Conservation (phyloP, 2,888 invertebrate genomes). For the Exocentrus adspersus region DNA sequence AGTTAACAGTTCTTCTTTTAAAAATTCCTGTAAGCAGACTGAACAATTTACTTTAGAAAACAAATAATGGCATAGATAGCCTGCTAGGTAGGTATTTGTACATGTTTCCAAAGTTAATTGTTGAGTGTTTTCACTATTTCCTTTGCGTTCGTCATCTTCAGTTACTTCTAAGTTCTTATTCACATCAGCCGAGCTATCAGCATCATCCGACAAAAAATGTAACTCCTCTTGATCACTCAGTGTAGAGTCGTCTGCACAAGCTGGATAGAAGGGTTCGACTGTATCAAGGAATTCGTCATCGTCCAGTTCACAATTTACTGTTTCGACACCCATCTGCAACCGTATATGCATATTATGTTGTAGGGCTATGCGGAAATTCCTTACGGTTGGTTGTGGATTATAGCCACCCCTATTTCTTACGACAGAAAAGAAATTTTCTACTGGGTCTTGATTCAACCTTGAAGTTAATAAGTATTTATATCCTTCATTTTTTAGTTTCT, state of each 20-base stretch:
- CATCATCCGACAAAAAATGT: too few relatives aligned
- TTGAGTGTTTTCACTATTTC: too few relatives aligned
- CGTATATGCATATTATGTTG: neutral
- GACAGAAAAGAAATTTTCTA: too few relatives aligned
- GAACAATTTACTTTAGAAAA: neutral
- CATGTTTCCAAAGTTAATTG: neutral
- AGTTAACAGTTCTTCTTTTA: neutral
- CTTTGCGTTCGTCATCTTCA: too few relatives aligned
- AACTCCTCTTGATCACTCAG: too few relatives aligned
- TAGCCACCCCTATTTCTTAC: neutral
- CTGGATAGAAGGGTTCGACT: too few relatives aligned
- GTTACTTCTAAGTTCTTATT: too few relatives aligned
- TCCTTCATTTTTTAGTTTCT: neutral
- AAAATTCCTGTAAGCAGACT: neutral
- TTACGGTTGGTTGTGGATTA: neutral
- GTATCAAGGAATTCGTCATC: too few relatives aligned
- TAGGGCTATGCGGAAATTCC: too few relatives aligned
- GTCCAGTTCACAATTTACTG: neutral
- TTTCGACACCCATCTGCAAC: neutral
- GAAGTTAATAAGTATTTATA: conserved; percentile 11
- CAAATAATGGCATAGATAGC: neutral
- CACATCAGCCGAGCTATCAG: too few relatives aligned
- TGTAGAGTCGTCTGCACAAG: too few relatives aligned
- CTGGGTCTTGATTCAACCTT: conserved; percentile 7
- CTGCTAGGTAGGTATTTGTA: neutral